Conservation (phyloP, 2,888 invertebrate species). For the Ceriagrion tenellum region DNA sequence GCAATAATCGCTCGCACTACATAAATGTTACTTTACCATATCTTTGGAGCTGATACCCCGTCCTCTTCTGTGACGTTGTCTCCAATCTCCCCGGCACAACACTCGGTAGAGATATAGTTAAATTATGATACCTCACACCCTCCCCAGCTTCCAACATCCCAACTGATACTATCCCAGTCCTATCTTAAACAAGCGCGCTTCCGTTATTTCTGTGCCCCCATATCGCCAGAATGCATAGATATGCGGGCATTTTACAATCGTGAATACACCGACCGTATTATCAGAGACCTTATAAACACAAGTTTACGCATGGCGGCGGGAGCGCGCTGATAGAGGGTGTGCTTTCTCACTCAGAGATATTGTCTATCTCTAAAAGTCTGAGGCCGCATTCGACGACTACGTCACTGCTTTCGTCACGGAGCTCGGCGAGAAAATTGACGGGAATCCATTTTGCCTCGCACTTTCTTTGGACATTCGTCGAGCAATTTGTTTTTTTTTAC, state of each 20-base stretch:
- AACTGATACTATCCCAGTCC: conserved; percentile 47
- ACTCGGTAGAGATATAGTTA: conserved; percentile 63
- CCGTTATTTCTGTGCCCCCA: conserved; percentile 56
- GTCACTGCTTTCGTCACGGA: neutral
- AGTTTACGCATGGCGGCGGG: conserved; percentile 34
- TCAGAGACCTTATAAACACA: conserved; percentile 59
- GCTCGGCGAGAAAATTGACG: neutral
- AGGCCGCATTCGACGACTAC: neutral
- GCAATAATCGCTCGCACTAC: conserved; percentile 48
- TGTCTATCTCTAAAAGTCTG: conserved; percentile 29
- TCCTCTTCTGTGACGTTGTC: neutral
- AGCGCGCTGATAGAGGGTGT: neutral
- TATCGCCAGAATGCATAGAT: conserved; percentile 63
- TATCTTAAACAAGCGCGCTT: conserved; percentile 61
- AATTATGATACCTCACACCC: conserved; percentile 50
- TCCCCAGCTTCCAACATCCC: neutral
- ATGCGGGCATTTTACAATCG: conserved; percentile 56
- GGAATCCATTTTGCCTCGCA: neutral
- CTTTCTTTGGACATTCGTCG: neutral
- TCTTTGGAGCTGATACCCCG: conserved; percentile 46
- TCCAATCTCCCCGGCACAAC: conserved; percentile 52
- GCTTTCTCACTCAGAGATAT: neutral
- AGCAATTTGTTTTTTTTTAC: too few relatives aligned
- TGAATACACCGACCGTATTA: conserved; percentile 58
- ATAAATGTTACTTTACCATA: conserved; percentile 63